Evolutionary conservation across 35 echinoderm and acorn worm genomes (phyloP), one percentile per base, ranked within the genome.

Genomic region (Patiria miniata): DNA sequence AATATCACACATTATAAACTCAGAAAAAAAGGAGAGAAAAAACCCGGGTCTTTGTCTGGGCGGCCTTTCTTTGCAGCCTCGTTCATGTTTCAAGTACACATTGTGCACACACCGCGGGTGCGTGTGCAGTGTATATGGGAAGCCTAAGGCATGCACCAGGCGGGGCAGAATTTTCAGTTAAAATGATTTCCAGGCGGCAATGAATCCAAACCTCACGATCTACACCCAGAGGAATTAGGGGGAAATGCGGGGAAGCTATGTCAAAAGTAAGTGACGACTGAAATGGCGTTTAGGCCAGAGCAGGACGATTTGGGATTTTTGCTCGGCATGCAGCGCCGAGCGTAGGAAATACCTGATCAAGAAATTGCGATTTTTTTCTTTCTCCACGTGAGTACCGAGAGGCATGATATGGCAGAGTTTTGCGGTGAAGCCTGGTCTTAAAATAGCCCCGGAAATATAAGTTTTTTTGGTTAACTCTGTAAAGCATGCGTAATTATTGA

Each of bases 301-400:
- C 19, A 73, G 42, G 65, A 73, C 65, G 19, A 23, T 30, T n/a
- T 26, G 65, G 65, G 65, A 73, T n/a, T 68, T 68, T 22, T 23
- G 6, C n/a, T 18, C 65, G 34, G 29, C 15, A 73, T 26, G 65
- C 26, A 73, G 19, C 4, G 65, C 29, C 26, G 34, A 73, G 65
- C 65, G 65, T 73, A 73, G 26, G 65, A 73, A 73, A 73, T 73
- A 73, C 29, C 65, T 23, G 65, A 73, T 73, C 65, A 73, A 73
- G 65, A 73, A 73, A 26, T 12, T 12, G 12, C 42, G 42, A n/a
- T n/a, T n/a, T n/a, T n/a, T 47, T 47, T 12, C 42, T 47, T 47
- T 6, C 4, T 47, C 12, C 4, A 47, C 4, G 42, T 47, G 42
- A 12, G 42, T 47, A 12, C 12, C 42, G 4, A 47, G 42, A 12